phyloP scores from a whole-genome alignment of 2,888 invertebrate species.

The Hedychridium roseum region DNA sequence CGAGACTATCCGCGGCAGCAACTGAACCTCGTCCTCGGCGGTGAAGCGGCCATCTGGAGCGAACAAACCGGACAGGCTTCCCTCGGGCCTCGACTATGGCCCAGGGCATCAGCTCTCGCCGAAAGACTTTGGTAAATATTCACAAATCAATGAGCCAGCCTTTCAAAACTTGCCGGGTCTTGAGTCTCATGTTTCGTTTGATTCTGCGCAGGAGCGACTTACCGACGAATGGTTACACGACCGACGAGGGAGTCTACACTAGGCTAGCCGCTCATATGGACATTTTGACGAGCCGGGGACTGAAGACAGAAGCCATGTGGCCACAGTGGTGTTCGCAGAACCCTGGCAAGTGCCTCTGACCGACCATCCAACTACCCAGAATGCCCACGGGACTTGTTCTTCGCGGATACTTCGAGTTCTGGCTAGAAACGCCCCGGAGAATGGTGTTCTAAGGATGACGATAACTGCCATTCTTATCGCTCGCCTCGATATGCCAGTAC shows the following conservation, averaged over 20 bases:
- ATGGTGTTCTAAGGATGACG: no score
- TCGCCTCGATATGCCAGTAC: no score
- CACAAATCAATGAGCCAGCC: neutral
- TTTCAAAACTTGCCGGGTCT: no score
- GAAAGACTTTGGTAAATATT: constrained; percentile 75
- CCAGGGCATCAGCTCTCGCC: constrained; percentile 81
- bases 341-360: constrained; percentile 75
- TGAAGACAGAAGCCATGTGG: constrained; percentile 77
- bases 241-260: constrained; percentile 73
- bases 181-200: constrained; percentile 23
- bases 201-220: constrained; percentile 65
- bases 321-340: constrained; percentile 81
- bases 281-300: constrained; percentile 70
- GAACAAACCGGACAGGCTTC: constrained; percentile 81
- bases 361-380: constrained; percentile 38
- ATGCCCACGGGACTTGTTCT: no score
- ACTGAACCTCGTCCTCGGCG: constrained; percentile 70
- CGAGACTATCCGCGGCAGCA: constrained; percentile 59
- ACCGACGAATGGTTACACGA: constrained; percentile 62
- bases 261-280: constrained; percentile 74
- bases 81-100: constrained; percentile 84
- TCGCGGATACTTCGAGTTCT: no score
- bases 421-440: no score
- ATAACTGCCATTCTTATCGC: no score
- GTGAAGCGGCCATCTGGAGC: constrained; percentile 85